phyloP scores from a whole-genome alignment of 2,888 invertebrate genomes.

The Gymnocheta viridis region DNA sequence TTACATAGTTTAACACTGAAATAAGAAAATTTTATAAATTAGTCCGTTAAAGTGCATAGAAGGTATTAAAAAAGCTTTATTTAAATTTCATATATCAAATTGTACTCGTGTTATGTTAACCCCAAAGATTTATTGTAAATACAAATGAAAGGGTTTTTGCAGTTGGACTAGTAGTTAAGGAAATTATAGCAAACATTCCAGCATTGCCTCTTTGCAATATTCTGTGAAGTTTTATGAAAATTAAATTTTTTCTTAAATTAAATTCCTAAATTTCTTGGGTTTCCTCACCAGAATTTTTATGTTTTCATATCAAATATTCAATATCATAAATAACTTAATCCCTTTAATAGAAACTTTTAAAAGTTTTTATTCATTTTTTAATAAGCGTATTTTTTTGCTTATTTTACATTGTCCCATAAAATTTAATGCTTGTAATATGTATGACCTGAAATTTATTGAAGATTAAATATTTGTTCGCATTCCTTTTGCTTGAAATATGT shows the following conservation, averaged over 20 bases:
- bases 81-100: too few relatives aligned
- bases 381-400: neutral
- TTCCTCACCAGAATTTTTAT: neutral
- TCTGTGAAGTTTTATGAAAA: neutral
- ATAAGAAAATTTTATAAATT: too few relatives aligned
- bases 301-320: neutral
- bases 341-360: neutral
- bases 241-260: neutral
- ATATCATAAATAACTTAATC: conserved; percentile 17
- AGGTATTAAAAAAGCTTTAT: too few relatives aligned
- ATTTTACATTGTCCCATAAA: conserved; percentile 13
- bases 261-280: neutral
- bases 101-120: too few relatives aligned
- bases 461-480: conserved; percentile 66
- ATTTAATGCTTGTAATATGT: conserved; percentile 55
- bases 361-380: neutral
- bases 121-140: too few relatives aligned
- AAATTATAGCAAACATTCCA: neutral
- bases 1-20: too few relatives aligned
- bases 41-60: too few relatives aligned
- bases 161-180: too few relatives aligned
- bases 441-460: conserved; percentile 68
- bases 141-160: too few relatives aligned
- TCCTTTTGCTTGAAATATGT: conserved; percentile 38
- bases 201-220: neutral